Conservation (phyloP, 2,888 invertebrate species). For the Lasiommata megera region DNA sequence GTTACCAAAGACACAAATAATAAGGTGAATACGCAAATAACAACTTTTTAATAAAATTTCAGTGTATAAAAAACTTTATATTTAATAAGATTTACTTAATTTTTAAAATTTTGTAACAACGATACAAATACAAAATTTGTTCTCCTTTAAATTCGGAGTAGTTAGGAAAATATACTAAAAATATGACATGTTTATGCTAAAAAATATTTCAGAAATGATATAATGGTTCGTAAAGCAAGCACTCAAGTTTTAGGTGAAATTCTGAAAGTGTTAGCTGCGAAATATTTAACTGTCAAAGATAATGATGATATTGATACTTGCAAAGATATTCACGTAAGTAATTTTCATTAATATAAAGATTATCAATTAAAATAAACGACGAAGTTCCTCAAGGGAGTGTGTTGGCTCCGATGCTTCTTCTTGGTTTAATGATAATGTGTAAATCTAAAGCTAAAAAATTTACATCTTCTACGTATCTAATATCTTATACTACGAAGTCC, state of each 20-base stretch:
- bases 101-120: too few species aligned
- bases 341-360: too few species aligned
- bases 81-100: too few species aligned
- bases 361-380: not conserved
- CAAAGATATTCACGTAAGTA: conserved; percentile 62
- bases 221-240: conserved; percentile 59
- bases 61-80: too few species aligned
- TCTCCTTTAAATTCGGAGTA: too few species aligned
- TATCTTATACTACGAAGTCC: not conserved
- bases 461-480: too few species aligned
- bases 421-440: not conserved
- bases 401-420: not conserved
- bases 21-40: conserved; percentile 43
- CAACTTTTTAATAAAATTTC: not conserved
- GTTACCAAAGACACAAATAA: conserved; percentile 61
- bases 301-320: conserved; percentile 39
- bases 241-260: conserved; percentile 66
- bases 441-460: not conserved
- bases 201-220: conserved; percentile 50
- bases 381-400: not conserved
- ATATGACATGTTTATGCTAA: too few species aligned
- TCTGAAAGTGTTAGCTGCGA: conserved; percentile 58
- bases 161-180: too few species aligned
- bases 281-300: conserved; percentile 52
- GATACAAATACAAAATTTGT: too few species aligned